phyloP scores from a whole-genome alignment of 1,140 invertebrate genomes.

The Pomacea maculata region DNA sequence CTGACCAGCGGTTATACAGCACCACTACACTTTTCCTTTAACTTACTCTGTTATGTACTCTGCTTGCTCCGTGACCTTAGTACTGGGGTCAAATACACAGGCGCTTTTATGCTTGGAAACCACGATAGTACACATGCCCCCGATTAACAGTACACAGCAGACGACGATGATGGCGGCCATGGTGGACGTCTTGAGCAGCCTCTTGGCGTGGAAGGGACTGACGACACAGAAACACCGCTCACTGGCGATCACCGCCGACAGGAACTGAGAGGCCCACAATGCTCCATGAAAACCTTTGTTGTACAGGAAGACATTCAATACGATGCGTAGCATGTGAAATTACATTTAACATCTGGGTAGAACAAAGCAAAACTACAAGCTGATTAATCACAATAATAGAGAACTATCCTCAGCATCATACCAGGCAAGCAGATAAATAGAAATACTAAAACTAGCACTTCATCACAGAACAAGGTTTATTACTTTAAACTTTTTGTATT shows the following conservation, averaged over 20 bases:
- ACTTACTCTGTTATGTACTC: background rate
- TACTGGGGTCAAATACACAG: background rate
- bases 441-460: background rate
- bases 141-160: background rate
- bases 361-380: too few species aligned
- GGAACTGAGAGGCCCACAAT: background rate
- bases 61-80: background rate
- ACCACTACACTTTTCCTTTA: background rate
- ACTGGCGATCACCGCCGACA: conserved; percentile 2
- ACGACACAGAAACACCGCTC: conserved; percentile 23
- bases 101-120: background rate
- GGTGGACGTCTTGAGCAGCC: conserved; percentile 2
- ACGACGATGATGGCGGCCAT: conserved; percentile 8
- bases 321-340: too few species aligned
- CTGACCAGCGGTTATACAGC: too few species aligned
- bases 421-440: background rate
- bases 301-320: background rate
- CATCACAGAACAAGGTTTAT: too few species aligned
- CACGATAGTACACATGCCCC: background rate
- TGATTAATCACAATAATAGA: too few species aligned
- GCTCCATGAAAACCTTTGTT: background rate
- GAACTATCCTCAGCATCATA: too few species aligned
- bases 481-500: too few species aligned
- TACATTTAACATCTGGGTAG: too few species aligned
- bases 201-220: conserved; percentile 12